phyloP scores from a whole-genome alignment of 2,797 vertebrate genomes.

The Cossypha polioptera region DNA sequence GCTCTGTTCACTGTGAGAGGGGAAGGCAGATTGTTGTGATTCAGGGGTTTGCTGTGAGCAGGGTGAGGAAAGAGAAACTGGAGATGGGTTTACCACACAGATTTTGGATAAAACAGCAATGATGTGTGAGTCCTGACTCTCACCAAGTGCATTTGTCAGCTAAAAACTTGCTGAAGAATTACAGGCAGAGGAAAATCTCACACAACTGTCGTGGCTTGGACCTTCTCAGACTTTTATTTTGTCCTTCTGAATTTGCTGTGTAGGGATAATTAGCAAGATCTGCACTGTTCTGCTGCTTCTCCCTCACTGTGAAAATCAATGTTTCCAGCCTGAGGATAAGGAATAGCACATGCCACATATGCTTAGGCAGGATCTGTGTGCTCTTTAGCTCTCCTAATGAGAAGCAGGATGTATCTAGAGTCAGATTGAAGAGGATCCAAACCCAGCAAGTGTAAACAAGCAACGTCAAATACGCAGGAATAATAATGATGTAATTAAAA shows the following conservation, averaged over 20 bases:
- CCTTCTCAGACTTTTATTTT: background rate
- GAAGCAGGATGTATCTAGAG: background rate
- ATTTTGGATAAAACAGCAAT: background rate
- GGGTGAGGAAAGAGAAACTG: background rate
- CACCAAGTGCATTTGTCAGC: background rate
- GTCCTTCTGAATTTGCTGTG: background rate
- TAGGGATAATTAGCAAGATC: conserved; percentile 3
- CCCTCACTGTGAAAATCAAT: background rate
- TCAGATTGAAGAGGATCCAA: background rate
- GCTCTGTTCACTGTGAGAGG: background rate
- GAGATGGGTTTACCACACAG: background rate
- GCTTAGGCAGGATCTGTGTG: background rate
- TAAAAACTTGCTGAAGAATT: background rate
- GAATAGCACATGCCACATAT: conserved; percentile 19
- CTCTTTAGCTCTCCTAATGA: background rate
- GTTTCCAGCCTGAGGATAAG: conserved; percentile 28
- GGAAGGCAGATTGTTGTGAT: background rate
- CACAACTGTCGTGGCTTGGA: fast-evolving
- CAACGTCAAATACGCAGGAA: background rate
- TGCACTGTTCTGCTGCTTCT: conserved; percentile 7
- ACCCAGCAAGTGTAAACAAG: background rate
- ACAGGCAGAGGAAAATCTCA: background rate
- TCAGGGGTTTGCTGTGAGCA: background rate
- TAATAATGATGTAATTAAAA: background rate
- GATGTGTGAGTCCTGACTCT: background rate